Percentiles rank a stretch among this genome's conserved stretches.
Conservation (phyloP, 2,113 vertebrate species). For the Podiceps cristatus region DNA sequence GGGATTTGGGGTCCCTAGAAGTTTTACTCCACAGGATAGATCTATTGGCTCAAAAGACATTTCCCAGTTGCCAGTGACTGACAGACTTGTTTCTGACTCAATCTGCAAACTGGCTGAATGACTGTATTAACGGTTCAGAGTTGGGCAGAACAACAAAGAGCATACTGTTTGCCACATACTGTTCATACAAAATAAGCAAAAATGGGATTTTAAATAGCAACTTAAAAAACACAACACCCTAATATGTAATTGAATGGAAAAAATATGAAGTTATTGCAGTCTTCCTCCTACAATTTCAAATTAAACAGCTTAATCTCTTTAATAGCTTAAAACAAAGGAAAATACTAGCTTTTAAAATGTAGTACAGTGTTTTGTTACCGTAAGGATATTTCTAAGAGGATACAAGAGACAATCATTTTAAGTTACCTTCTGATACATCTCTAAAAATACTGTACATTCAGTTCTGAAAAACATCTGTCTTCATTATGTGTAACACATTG, state of each 20-base stretch:
- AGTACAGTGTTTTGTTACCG: not conserved
- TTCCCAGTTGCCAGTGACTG: constrained; percentile 13
- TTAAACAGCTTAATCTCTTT: not conserved
- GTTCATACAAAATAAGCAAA: not conserved
- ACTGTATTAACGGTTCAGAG: not conserved
- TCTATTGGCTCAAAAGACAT: not conserved
- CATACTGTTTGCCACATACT: not conserved
- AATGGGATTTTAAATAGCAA: constrained; percentile 11
- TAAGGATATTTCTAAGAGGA: not conserved
- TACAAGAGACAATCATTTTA: not conserved
- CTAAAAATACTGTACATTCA: not conserved
- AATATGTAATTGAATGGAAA: not conserved
- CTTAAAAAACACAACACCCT: not conserved
- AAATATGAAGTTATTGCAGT: not conserved
- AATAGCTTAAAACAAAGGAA: not conserved
- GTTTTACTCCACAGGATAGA: constrained; percentile 23
- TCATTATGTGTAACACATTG: not conserved
- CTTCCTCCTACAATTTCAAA: not conserved
- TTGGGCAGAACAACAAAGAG: not conserved
- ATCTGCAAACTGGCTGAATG: not conserved
- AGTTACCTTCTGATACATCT: not conserved
- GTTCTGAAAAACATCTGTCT: not conserved
- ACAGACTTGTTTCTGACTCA: not conserved
- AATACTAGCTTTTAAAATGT: not conserved
- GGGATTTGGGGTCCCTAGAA: constrained; percentile 37